Conservation (phyloP, 1,140 invertebrate species). For the Anastatus disparis region DNA sequence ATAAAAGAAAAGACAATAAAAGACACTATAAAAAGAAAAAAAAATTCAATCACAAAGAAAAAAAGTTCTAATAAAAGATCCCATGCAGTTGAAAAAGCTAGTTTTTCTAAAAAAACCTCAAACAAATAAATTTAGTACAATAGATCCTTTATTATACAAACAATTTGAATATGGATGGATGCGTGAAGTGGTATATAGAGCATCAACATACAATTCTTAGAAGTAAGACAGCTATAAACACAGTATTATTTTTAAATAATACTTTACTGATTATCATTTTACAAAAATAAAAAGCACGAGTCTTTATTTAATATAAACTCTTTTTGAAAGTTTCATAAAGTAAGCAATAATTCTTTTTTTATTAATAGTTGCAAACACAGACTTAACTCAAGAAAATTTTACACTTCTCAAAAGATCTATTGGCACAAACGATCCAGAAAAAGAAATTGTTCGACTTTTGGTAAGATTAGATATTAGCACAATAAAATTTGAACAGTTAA, state of each 20-base stretch:
- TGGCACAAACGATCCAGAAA: slow-evolving; percentile 71
- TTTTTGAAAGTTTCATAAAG: too few species aligned
- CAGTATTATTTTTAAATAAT: neutral
- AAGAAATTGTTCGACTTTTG: slow-evolving; percentile 74
- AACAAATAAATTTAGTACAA: slow-evolving; percentile 39
- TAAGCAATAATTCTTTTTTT: too few species aligned
- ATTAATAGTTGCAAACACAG: neutral
- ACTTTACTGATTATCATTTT: neutral
- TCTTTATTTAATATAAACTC: too few species aligned
- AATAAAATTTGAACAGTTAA: neutral
- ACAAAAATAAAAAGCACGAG: too few species aligned
- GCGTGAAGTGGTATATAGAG: slow-evolving; percentile 74
- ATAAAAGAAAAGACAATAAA: too few species aligned
- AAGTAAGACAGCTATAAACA: neutral
- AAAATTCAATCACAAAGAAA: neutral
- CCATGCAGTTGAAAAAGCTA: too few species aligned
- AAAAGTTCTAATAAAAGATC: neutral
- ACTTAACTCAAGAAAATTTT: slow-evolving; percentile 73
- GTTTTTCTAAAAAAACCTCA: neutral
- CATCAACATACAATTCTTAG: slow-evolving; percentile 57
- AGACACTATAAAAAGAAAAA: too few species aligned
- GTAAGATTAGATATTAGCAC: slow-evolving; percentile 44
- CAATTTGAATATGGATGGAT: slow-evolving; percentile 75
- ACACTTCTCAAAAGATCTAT: slow-evolving; percentile 76
- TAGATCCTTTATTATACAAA: slow-evolving; percentile 59